phyloP scores from a whole-genome alignment of 2,888 invertebrate genomes.

The Diloba caeruleocephala region DNA sequence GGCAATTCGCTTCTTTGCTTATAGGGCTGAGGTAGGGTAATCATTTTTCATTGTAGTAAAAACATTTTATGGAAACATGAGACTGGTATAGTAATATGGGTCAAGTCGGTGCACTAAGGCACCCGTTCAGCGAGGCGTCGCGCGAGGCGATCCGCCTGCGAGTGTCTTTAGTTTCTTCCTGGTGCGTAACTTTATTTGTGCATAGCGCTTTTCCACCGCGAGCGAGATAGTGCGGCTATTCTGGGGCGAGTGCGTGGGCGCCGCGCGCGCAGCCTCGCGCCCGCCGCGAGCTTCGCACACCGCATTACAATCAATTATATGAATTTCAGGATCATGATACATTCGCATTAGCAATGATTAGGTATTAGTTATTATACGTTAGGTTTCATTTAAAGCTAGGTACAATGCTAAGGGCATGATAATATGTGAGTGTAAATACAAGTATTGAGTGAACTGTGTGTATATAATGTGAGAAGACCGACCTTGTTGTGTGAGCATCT shows the following conservation, averaged over 20 bases:
- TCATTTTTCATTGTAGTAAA: constrained; percentile 6
- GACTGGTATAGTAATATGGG: constrained; percentile 55
- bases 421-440: constrained; percentile 3
- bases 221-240: constrained; percentile 83
- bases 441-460: constrained; percentile 4
- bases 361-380: constrained; percentile 35
- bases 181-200: constrained; percentile 83
- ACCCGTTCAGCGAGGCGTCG: constrained; percentile 54
- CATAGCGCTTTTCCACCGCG: constrained; percentile 83
- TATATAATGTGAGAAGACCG: constrained; percentile 22
- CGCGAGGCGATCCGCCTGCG: constrained; percentile 61
- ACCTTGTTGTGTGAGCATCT: constrained; percentile 91
- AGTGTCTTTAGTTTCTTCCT: constrained; percentile 78
- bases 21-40: constrained; percentile 17
- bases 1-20: constrained; percentile 66
- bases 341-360: constrained; percentile 64
- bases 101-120: constrained; percentile 35
- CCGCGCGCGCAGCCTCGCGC: constrained; percentile 53
- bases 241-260: constrained; percentile 80
- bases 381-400: constrained; percentile 38
- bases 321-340: constrained; percentile 59
- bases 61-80: constrained; percentile 7
- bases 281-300: constrained; percentile 55
- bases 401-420: constrained; percentile 24
- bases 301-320: constrained; percentile 46